These are phyloP conservation scores for Hemibagrus wyckioides DNA, from an alignment of 2,113 vertebrate species.

Conservation along the genomic window DNA sequence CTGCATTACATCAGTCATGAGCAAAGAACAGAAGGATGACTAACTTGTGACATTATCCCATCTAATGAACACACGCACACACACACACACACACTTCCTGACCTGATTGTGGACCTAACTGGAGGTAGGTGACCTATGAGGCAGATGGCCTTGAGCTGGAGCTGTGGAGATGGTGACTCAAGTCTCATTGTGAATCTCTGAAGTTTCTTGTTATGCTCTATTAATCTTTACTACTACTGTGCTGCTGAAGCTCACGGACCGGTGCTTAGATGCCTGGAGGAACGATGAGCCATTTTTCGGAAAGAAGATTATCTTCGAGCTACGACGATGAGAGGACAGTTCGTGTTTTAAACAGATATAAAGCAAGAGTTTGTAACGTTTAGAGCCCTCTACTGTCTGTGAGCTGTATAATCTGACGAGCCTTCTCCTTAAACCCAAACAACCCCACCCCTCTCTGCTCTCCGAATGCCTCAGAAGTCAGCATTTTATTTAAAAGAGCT, in stretches of 20 bases:
- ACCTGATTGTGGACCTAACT: background rate
- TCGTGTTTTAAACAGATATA: background rate
- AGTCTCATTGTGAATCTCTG: background rate
- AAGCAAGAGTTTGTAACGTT: background rate
- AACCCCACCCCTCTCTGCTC: background rate
- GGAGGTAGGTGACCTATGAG: background rate
- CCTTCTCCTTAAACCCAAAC: background rate
- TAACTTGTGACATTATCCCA: constrained; percentile 22
- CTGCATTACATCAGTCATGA: constrained; percentile 17
- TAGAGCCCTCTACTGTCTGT: background rate
- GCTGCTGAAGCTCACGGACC: background rate
- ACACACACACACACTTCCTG: background rate
- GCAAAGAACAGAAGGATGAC: constrained; percentile 29
- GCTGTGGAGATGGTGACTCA: background rate
- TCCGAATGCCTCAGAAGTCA: background rate
- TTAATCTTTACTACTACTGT: background rate
- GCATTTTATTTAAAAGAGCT: background rate
- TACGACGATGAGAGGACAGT: background rate
- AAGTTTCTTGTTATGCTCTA: background rate
- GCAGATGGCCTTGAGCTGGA: too few species aligned
- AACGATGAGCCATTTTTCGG: background rate
- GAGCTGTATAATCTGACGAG: background rate
- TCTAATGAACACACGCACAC: background rate
- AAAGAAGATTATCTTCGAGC: background rate
- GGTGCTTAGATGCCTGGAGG: background rate